phyloP scores from a whole-genome alignment of 2,113 vertebrate genomes.

The Clinocottus analis region DNA sequence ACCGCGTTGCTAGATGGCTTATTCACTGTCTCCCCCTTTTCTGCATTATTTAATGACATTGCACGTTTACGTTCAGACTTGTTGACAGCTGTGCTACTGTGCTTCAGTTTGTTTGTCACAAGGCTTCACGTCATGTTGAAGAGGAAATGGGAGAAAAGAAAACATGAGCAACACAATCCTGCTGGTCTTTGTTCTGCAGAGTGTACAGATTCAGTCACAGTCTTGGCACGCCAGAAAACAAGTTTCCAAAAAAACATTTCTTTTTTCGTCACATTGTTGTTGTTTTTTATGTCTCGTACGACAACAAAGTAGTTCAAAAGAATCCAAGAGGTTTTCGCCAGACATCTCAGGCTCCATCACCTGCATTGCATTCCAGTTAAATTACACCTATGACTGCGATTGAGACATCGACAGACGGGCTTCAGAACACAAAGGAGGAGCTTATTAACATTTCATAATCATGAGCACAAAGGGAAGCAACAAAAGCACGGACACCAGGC shows the following conservation, averaged over 20 bases:
- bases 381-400: neutral
- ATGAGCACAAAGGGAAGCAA: neutral
- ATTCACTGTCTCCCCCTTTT: neutral
- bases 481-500: neutral
- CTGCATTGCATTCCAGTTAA: neutral
- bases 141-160: no score
- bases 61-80: neutral
- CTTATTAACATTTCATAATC: constrained; percentile 2
- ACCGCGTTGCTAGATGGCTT: neutral
- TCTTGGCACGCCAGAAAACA: neutral
- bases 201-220: neutral
- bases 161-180: no score
- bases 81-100: neutral
- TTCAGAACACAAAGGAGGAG: neutral
- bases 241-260: neutral
- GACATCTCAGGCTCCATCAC: neutral
- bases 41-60: neutral
- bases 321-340: neutral
- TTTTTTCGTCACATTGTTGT: neutral
- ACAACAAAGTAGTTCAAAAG: neutral
- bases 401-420: neutral
- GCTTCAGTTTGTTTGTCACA: no score
- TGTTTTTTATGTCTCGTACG: neutral
- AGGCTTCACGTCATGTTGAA: no score
- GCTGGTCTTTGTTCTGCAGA: neutral